Percentiles rank a stretch among this genome's conserved stretches.
phyloP scores from a whole-genome alignment of 2,113 vertebrate genomes.

The Gymnocephalus cernua region DNA sequence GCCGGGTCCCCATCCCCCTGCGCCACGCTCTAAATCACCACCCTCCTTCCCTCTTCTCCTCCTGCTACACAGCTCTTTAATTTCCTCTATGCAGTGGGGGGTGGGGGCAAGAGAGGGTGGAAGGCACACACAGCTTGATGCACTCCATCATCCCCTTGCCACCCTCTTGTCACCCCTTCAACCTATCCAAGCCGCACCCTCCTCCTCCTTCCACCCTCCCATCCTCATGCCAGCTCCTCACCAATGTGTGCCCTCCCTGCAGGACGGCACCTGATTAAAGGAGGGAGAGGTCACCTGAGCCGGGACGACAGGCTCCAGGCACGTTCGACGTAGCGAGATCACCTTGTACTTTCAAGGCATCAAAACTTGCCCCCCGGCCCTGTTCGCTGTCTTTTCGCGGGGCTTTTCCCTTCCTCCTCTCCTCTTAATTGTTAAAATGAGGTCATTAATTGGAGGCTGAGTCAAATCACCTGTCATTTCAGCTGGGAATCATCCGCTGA shows the following conservation, averaged over 20 bases:
- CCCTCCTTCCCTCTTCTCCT: constrained; percentile 76
- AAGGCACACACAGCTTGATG: constrained; percentile 70
- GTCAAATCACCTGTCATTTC: constrained; percentile 85
- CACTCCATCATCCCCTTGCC: constrained; percentile 83
- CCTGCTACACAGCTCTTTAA: constrained; percentile 85
- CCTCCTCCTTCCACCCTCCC: constrained; percentile 23
- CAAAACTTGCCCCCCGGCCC: constrained; percentile 27
- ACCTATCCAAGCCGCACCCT: constrained; percentile 49
- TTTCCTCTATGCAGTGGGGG: constrained; percentile 85
- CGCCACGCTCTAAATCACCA: constrained; percentile 83
- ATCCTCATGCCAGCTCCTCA: constrained; percentile 31
- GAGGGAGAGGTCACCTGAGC: constrained; percentile 48
- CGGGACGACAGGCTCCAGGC: constrained; percentile 22
- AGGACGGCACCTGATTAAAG: constrained; percentile 50
- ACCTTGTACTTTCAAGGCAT: constrained; percentile 47
- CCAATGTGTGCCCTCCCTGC: constrained; percentile 34
- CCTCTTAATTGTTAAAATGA: constrained; percentile 86
- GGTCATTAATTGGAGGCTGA: constrained; percentile 84
- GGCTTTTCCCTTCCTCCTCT: constrained; percentile 73
- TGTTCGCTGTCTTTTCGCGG: constrained; percentile 25
- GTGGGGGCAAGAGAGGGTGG: constrained; percentile 62
- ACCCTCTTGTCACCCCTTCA: constrained; percentile 60
- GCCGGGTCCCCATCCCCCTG: constrained; percentile 79
- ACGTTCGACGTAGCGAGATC: constrained; percentile 23
- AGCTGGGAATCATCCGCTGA: constrained; percentile 79